Evolutionary conservation across 2,888 invertebrate genomes (phyloP).

Genomic region (Trypoxylon attenuatum): DNA sequence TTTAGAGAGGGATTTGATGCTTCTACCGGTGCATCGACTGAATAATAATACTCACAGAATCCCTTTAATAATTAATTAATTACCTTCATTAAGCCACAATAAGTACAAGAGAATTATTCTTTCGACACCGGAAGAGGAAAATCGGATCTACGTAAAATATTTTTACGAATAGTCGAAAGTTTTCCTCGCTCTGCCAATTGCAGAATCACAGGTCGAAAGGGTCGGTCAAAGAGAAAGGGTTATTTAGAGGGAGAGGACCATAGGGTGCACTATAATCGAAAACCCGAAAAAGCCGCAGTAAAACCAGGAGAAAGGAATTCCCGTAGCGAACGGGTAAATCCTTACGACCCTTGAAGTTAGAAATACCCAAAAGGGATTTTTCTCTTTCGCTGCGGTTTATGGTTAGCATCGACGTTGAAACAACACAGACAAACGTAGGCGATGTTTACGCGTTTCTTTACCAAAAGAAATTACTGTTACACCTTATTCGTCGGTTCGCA

Average conservation of each 20-base stretch:
- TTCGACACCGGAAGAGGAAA: too few species aligned
- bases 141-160: too few species aligned
- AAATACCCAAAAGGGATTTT: constrained; percentile 8
- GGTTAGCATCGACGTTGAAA: background rate
- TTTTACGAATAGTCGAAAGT: too few species aligned
- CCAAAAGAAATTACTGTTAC: constrained; percentile 28
- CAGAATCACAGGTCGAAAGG: too few species aligned
- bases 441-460: background rate
- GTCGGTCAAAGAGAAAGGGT: too few species aligned
- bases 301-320: constrained; percentile 1
- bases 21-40: too few species aligned
- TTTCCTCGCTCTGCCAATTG: too few species aligned
- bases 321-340: constrained; percentile 14
- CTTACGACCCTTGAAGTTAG: background rate
- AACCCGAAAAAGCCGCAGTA: constrained; percentile 5
- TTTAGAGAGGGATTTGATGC: too few species aligned
- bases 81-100: background rate
- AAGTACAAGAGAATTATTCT: too few species aligned
- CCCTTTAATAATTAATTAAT: background rate
- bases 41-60: too few species aligned
- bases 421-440: constrained; percentile 8
- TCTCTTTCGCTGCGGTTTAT: constrained; percentile 1
- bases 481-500: too few species aligned
- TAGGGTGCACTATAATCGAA: background rate
- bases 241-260: too few species aligned